Evolutionary conservation across 2,888 invertebrate species (phyloP), one percentile per base, ranked within the genome.

Genomic region (Epinotia brunnichana): DNA sequence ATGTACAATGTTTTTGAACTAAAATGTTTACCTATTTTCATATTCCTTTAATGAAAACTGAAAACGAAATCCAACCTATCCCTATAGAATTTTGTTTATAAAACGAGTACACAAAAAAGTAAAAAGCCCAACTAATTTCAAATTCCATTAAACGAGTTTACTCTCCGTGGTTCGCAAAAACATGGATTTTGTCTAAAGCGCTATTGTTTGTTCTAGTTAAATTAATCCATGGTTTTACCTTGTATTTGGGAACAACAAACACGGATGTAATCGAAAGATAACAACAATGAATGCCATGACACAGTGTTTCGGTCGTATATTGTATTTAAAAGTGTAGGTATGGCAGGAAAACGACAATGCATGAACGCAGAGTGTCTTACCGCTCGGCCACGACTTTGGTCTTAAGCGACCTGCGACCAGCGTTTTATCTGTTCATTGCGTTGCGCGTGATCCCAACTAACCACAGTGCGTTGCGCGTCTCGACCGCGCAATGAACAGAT

Each of bases 141-240:
- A 63, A 63, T 53, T 63, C 51, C 35, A 63, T 53, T 51, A 63
- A 13, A 5, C 51, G 35, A 19, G 13, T 63, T 57, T 57, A n/a
- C 51, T 24, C 62, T 9, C 51, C 15, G 48, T 35, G 35, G n/a
- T n/a, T 7, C 15, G 13, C 17, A 53, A 17, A 51, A 51, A 53
- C 63, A 35, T 17, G 17, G 63, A 53, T 35, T 51, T 64, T 39
- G 39, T 19, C n/a, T 54, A 54, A 54, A 64, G 41, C 21, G 19
- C 51, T 39, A 54, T 64, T 54, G 64, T 64, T 64, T 64, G 39
- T 64, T 54, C 39, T n/a, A 15, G 64, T 15, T 39, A 64, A 54
- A 64, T 39, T 39, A 64, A 64, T 39, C 19, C 64, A 64, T 64
- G 64, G 39, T 54, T 63, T 63, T 64, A 54, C 64, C 64, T 64